Conservation (phyloP, 2,113 vertebrate species). For the Notarius quadriscutis region DNA sequence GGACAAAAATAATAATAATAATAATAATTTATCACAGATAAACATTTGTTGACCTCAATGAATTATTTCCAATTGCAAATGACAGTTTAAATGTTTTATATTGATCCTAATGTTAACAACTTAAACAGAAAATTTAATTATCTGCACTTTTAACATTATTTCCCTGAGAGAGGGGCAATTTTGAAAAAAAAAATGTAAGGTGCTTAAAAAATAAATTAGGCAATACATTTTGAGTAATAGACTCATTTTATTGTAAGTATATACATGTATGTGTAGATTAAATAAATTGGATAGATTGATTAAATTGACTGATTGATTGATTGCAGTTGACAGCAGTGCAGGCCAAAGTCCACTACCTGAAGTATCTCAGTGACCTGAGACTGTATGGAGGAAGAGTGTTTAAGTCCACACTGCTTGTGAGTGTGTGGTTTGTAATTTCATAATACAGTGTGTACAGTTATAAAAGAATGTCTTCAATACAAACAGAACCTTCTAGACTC, state of each 20-base stretch:
- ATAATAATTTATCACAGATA: neutral
- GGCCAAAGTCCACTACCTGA: conserved; percentile 97
- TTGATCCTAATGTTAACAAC: neutral
- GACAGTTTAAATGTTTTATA: neutral
- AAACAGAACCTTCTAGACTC: too few relatives aligned
- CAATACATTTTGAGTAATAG: neutral
- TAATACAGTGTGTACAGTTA: neutral
- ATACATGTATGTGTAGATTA: neutral
- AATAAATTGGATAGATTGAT: neutral
- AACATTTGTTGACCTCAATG: neutral
- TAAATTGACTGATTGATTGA: neutral
- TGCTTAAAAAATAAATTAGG: neutral
- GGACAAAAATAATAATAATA: neutral
- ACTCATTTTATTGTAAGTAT: neutral
- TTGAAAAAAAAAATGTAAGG: neutral
- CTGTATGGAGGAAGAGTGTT: conserved; percentile 95
- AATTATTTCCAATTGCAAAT: neutral
- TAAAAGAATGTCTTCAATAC: too few relatives aligned
- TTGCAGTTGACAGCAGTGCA: conserved; percentile 92
- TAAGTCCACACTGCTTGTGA: conserved; percentile 91
- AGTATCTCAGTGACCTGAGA: conserved; percentile 94
- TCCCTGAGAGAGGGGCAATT: neutral
- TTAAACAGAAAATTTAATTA: too few relatives aligned
- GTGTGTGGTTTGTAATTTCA: conserved; percentile 46
- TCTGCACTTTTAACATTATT: neutral